Conservation (phyloP, 2,888 invertebrate species). For the Saturnia japonica region DNA sequence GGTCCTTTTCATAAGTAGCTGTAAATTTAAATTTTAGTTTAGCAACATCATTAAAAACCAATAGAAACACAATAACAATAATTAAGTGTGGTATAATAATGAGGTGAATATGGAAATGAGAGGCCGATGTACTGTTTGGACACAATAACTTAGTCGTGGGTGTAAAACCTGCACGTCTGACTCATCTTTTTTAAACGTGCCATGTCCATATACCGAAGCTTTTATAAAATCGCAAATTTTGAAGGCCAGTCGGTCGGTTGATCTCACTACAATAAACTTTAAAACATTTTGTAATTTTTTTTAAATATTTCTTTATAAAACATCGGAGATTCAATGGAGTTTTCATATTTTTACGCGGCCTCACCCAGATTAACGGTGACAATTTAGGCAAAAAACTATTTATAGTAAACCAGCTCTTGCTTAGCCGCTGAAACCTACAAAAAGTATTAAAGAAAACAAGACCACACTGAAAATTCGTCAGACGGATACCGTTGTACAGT, state of each 20-base stretch:
- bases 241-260: slow-evolving; percentile 44
- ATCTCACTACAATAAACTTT: slow-evolving; percentile 27
- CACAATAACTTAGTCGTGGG: slow-evolving; percentile 48
- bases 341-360: slow-evolving; percentile 11
- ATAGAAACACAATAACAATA: slow-evolving; percentile 33
- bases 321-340: slow-evolving; percentile 1
- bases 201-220: slow-evolving; percentile 58
- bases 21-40: slow-evolving; percentile 36
- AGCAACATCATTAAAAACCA: slow-evolving; percentile 34
- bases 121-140: slow-evolving; percentile 40
- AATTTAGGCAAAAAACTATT: slow-evolving; percentile 20
- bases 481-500: slow-evolving; percentile 46
- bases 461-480: slow-evolving; percentile 36
- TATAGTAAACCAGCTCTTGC: slow-evolving; percentile 18
- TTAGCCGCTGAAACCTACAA: slow-evolving; percentile 31
- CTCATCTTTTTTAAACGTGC: slow-evolving; percentile 57
- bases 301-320: background rate
- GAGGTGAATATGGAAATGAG: slow-evolving; percentile 52
- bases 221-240: slow-evolving; percentile 51
- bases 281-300: background rate
- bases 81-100: slow-evolving; percentile 43
- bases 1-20: slow-evolving; percentile 24
- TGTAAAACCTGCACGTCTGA: slow-evolving; percentile 50
- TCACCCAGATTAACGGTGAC: slow-evolving; percentile 18
- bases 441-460: slow-evolving; percentile 31